Base-by-base conservation (phyloP, 2,797 vertebrate genomes). In the Lepilemur ruficaudatus region DNA sequence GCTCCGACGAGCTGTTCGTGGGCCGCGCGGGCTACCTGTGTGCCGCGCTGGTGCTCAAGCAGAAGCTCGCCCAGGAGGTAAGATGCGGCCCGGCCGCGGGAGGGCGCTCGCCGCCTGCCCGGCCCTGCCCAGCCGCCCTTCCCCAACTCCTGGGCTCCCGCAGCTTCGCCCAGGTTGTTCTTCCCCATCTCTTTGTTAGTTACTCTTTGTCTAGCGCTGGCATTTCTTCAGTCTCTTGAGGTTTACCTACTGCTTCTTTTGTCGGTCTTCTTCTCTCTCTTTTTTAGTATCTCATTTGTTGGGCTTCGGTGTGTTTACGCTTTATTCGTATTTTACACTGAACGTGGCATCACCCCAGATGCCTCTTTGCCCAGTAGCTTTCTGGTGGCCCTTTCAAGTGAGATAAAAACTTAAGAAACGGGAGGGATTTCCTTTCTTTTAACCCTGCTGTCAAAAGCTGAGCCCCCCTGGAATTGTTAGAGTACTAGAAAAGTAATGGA, bases 1-100 rank as follows among this genome's bases (percentile, higher is more conserved):
- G 99, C 89, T 99, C 99, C 1, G 99, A 99, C 95, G 99, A 99
- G 98, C 99, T 99, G 93, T 99, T 99, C 92, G 99, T 99, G 96
- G 99, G 99, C 72, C 98, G 99, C 76, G 99, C 99, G 1, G 99
- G 99, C 2, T 99, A 99, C 98, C 98, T 99, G 98, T 99, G 99
- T 80, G 99, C 99, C 2, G 99, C 99, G 25, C 98, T 99, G 94
- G 98, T 99, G 80, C 99, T 99, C 92, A 99, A 98, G 97, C 99
- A 99, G 98, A 99, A 99, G 92, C 99, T 99, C 97, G 99, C 98
- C 89, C 98, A 99, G 69, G 99, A 99, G 99, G 99, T 99, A 98
- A 99, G 98, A 75, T 52, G 43, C 65, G 41, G 78, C 76, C 91
- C 32, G 41, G 89, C 86, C 93, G 83, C 92, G 2, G 23, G 89